Evolutionary conservation across 2,888 invertebrate genomes (phyloP).

Genomic region (Argyresthia goedartella): DNA sequence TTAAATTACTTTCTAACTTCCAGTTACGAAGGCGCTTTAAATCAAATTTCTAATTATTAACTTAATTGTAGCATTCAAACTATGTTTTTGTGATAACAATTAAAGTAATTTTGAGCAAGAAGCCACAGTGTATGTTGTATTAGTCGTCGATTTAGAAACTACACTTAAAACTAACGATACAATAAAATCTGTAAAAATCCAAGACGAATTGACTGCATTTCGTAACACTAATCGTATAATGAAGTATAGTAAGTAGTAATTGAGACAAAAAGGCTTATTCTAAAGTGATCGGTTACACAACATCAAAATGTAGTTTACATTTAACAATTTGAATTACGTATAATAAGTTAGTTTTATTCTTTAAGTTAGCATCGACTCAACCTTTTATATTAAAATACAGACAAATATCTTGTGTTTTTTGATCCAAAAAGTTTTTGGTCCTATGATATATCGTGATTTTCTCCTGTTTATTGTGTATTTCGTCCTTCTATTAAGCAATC

Average conservation of each 20-base stretch:
- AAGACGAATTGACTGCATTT: constrained; percentile 63
- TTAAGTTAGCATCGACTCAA: neutral
- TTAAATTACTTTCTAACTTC: neutral
- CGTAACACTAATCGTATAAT: constrained; percentile 48
- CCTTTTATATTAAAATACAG: constrained; percentile 2
- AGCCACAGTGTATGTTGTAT: constrained; percentile 25
- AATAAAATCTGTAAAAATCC: constrained; percentile 45
- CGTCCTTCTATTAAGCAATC: neutral
- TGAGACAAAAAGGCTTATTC: constrained; percentile 51
- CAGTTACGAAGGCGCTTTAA: neutral
- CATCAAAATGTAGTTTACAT: constrained; percentile 28
- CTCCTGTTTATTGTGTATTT: neutral
- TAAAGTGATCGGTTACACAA: constrained; percentile 12
- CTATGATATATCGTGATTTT: neutral
- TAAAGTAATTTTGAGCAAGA: constrained; percentile 29
- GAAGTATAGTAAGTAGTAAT: constrained; percentile 36
- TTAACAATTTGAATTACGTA: constrained; percentile 33
- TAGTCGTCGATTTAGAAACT: constrained; percentile 19
- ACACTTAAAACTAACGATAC: constrained; percentile 37
- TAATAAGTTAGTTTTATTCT: constrained; percentile 25
- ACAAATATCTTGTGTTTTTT: neutral
- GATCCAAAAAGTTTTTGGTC: constrained; percentile 2
- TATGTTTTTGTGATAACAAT: too few relatives aligned
- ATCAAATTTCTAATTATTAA: neutral
- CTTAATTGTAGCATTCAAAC: too few relatives aligned